phyloP scores from a whole-genome alignment of 2,888 invertebrate genomes.

The Biston betularia region DNA sequence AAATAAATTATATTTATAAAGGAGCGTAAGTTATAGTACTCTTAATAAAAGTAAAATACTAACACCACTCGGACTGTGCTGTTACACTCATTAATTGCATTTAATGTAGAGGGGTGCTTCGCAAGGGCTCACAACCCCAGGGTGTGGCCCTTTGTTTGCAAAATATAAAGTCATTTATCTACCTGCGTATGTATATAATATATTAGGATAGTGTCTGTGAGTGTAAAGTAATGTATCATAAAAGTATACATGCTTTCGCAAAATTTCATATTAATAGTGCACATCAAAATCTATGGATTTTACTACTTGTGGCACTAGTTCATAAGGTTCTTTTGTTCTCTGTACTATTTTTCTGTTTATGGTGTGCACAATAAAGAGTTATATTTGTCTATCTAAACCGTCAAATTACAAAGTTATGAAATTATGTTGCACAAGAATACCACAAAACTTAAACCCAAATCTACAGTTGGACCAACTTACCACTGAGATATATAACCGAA shows the following conservation, averaged over 20 bases:
- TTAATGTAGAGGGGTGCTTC: conserved; percentile 72
- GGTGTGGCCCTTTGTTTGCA: conserved; percentile 73
- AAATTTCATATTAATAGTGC: too few species aligned
- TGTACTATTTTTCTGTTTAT: too few species aligned
- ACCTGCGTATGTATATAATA: conserved; percentile 55
- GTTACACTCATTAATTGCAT: conserved; percentile 81
- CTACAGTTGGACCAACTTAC: conserved; percentile 56
- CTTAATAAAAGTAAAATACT: conserved; percentile 1
- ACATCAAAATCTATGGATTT: too few species aligned
- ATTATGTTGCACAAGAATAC: too few species aligned
- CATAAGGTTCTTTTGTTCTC: too few species aligned
- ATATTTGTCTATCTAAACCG: too few species aligned
- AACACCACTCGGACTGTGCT: conserved; percentile 41
- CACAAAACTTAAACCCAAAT: not conserved
- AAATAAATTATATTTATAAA: not conserved
- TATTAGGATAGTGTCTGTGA: too few species aligned
- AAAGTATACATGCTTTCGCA: too few species aligned
- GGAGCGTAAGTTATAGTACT: conserved; percentile 11
- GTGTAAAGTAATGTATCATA: too few species aligned
- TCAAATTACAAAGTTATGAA: not conserved
- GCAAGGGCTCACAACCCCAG: conserved; percentile 67
- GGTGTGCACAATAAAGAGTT: too few species aligned
- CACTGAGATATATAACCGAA: conserved; percentile 78
- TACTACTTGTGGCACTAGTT: too few species aligned
- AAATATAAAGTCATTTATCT: conserved; percentile 79